Percentiles rank a stretch among this genome's conserved stretches.
Conservation (phyloP, 1,140 invertebrate species). For the Drosophila yakuba region DNA sequence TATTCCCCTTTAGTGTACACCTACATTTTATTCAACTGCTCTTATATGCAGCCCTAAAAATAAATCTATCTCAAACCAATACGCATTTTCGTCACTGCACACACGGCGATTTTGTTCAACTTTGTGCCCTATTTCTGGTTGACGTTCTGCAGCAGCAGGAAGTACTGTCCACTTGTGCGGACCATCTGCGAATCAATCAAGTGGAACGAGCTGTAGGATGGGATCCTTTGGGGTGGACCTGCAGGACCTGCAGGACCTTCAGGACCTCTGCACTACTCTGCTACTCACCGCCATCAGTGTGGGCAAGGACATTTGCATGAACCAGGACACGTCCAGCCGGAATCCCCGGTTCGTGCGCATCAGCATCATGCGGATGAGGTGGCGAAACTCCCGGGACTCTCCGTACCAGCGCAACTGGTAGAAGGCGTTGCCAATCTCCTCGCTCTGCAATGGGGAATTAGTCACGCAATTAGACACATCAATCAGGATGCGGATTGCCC, state of each 20-base stretch:
- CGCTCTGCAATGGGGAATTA: conserved; percentile 51
- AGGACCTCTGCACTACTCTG: no score
- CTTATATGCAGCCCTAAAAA: background rate
- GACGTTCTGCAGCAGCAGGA: conserved; percentile 70
- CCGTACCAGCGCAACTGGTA: conserved; percentile 68
- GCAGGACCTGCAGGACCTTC: background rate
- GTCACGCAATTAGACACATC: conserved; percentile 14
- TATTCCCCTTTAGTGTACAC: background rate
- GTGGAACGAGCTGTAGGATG: conserved; percentile 12
- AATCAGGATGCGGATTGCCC: background rate
- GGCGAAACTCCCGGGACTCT: conserved; percentile 67
- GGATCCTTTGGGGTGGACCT: background rate
- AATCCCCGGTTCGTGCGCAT: conserved; percentile 68
- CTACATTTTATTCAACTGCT: background rate
- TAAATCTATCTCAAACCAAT: background rate
- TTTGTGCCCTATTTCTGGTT: conserved; percentile 56
- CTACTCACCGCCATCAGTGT: conserved; percentile 73
- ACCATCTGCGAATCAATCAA: conserved; percentile 69
- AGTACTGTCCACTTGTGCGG: conserved; percentile 75
- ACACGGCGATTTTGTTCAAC: conserved; percentile 4
- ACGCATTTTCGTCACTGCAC: conserved; percentile 6
- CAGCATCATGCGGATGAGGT: conserved; percentile 74
- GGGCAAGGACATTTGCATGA: conserved; percentile 73
- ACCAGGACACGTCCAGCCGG: conserved; percentile 75
- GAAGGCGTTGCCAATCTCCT: conserved; percentile 65